Base-by-base conservation (phyloP, 2,888 invertebrate genomes). In the Macaria notata region DNA sequence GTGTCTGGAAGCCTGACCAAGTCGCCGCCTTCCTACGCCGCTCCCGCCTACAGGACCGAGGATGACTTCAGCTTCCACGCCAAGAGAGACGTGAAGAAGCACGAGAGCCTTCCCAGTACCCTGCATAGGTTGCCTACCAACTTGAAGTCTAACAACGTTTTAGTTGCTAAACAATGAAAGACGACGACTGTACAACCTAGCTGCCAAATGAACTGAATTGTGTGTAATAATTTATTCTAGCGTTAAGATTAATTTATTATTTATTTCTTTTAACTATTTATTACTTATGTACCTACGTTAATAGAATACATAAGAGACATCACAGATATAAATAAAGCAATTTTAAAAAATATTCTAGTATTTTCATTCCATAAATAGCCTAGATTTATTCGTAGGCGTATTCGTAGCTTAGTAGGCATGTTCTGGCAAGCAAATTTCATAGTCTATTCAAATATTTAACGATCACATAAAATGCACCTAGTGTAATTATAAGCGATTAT, bases 1-100 rank as follows among this genome's bases (percentile, higher is more conserved):
- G 83, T 83, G 1, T 77, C 84, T 7, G 89, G 89, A 4, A 85
- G 79, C 59, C 68, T 88, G 61, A 79, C 85, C 4, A 86, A 86
- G 59, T 46, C 80, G 1, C 78, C 9, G 69, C 79, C 4, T 60
- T 74, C 77, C 8, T 81, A 81, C 63, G 63, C 71, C 4, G 63
- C 77, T 0, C 76, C 86, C 9, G 73, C 81, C 0, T 90, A 85
- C 65, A 83, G 86, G 64, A 65, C 71, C 3, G 81, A 75, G 30
- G 86, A 86, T 3, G 81, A 84, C n/a, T 71, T 79, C 38, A 76
- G 71, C 59, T 78, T 77, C 50, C 84, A 83, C 61, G 79, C 76
- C 56, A 90, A 89, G 61, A 77, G 89, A 9, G 86, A 88, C 42
- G 71, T 76, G 46, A 79, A 79, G 54, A 79, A 76, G 8, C 51